Evolutionary conservation across 2,888 invertebrate genomes (phyloP), one percentile per base, ranked within the genome.

Genomic region (Lepidochitona cinerea): DNA sequence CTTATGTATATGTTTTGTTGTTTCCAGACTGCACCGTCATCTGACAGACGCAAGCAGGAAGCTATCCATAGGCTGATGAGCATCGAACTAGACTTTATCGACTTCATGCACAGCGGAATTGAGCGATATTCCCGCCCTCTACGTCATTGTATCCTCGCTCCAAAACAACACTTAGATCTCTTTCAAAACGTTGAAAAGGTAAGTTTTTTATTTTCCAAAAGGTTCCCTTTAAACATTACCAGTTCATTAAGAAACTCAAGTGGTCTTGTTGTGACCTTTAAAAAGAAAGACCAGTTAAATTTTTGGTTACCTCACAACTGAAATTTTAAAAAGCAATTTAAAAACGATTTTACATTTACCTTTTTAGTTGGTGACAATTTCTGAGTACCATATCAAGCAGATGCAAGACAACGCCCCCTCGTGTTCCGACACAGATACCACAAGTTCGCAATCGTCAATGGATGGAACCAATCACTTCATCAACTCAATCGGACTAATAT

Each of bases 161-260:
- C 82, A 23, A 72, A 78, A n/a, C 87, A 90, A 70, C 88, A 90
- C 79, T 73, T 76, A 35, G 75, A 83, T 9, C 80, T 90, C 65
- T 90, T 90, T 81, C 89, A 89, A 75, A 90, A 89, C 72, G 84
- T 89, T 32, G 89, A 90, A 78, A 88, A 87, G 84, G 87, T 87
- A 77, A n/a, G n/a, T n/a, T n/a, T n/a, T n/a, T n/a, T n/a, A n/a
- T n/a, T n/a, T n/a, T n/a, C n/a, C n/a, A n/a, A n/a, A n/a, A n/a
- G n/a, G n/a, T n/a, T n/a, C n/a, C n/a, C n/a, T n/a, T n/a, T n/a
- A n/a, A n/a, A n/a, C n/a, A n/a, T n/a, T n/a, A n/a, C n/a, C n/a
- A n/a, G n/a, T n/a, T n/a, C n/a, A n/a, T n/a, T n/a, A n/a, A n/a
- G n/a, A n/a, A n/a, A n/a, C n/a, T n/a, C n/a, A n/a, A n/a, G n/a